A percentile compares a stretch with the other conserved stretches of the same genome.
These are phyloP conservation scores for Drosophila macrospina DNA, from an alignment of 2,888 invertebrate species.

Conservation along the genomic window DNA sequence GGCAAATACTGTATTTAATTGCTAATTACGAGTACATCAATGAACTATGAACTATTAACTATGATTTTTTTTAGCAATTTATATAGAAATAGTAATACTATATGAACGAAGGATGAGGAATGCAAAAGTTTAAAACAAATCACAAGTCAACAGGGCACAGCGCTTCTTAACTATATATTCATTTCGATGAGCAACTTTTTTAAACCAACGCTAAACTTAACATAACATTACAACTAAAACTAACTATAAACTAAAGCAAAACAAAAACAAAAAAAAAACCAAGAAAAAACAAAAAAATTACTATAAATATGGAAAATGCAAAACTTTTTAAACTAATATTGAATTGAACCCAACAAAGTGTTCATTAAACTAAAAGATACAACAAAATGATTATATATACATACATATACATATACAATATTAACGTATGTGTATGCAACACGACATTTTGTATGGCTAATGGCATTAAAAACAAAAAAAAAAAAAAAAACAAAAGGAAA, in stretches of 20 bases:
- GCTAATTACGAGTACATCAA: constrained; percentile 48
- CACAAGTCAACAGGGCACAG: constrained; percentile 80
- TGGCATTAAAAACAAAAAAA: constrained; percentile 37
- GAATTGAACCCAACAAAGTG: constrained; percentile 84
- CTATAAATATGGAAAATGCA: constrained; percentile 49
- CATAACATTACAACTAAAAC: constrained; percentile 41
- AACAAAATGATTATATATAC: constrained; percentile 30
- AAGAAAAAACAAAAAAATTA: constrained; percentile 35
- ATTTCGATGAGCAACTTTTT: constrained; percentile 71
- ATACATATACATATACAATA: constrained; percentile 29
- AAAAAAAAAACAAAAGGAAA: constrained; percentile 7
- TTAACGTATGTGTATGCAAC: constrained; percentile 36
- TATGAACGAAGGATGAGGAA: constrained; percentile 14
- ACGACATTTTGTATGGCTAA: constrained; percentile 77
- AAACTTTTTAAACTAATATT: constrained; percentile 77
- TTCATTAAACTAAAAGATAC: constrained; percentile 81
- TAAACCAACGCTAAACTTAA: constrained; percentile 71
- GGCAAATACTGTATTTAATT: constrained; percentile 56
- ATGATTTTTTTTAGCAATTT: constrained; percentile 76
- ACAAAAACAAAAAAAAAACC: constrained; percentile 26
- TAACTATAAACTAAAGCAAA: constrained; percentile 54
- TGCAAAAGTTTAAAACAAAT: constrained; percentile 37
- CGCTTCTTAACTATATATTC: constrained; percentile 75
- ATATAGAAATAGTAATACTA: constrained; percentile 46
- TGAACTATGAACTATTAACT: constrained; percentile 52